Base-by-base conservation (phyloP, 2,888 invertebrate species). In the Onchidella celtica region DNA sequence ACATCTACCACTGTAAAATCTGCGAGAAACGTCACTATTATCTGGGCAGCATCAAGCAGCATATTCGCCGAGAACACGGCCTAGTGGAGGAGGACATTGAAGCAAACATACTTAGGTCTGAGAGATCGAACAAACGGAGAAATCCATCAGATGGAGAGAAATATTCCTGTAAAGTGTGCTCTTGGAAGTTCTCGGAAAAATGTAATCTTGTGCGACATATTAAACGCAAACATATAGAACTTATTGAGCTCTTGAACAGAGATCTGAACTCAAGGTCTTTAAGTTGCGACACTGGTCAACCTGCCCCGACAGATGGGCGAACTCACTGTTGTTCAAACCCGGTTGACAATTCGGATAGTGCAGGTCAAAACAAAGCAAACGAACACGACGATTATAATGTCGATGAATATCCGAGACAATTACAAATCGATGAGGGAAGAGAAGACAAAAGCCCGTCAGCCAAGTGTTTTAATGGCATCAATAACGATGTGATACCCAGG, bases 21-120 rank as follows among this genome's bases (percentile, higher is more conserved):
- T 80, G 80, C 40, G 80, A 74, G 1, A 80, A 80, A 27, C 74
- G 74, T 1, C 80, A 80, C 40, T 80, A 68, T 38, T 80, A 80
- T n/a, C 57, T 74, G 34, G 80, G 80, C 38, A 74, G 68, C 34
- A 57, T 74, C 59, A 80, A 80, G 34, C 74, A 74, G 40, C 80
- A 80, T 27, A 57, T 80, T 17, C 36, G 74, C 24, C 65, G 57
- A 36, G 57, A 68, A 4, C 80, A 80, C 32, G 29, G 40, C 38
- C 32, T 59, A 3, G 34, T n/a, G n/a, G 76, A 76, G 17, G 74
- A 74, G 21, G 63, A 72, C 24, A 63, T 79, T 24, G 72, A 70
- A 4, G 34, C 14, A 17, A 63, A 32, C 32, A 72, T 79, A 36
- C 3, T 40, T 4, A 68, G 40, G 6, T 69, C 69, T 21, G 57